Base-by-base conservation (phyloP, 2,113 vertebrate species). In the Prunella himalayana region DNA sequence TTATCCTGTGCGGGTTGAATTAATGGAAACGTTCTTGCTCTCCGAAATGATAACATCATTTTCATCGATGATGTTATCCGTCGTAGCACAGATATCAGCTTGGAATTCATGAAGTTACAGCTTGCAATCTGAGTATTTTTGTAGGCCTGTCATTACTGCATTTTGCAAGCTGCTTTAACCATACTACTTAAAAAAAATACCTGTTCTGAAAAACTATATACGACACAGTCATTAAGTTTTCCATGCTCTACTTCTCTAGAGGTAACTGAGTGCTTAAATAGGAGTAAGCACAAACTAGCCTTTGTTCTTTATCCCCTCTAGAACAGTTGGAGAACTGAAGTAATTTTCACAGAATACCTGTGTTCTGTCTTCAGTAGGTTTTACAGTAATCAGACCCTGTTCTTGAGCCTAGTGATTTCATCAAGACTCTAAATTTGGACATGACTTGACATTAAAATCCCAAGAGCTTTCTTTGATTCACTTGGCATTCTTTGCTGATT, bases 81-180 rank as follows among this genome's bases (percentile, higher is more conserved):
- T 60, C n/a, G 4, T 16, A 22, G 15, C 4, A 2, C 4, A 25
- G 42, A 4, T 57, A 23, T 1, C 18, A 18, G 11, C 11, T 31
- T n/a, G 56, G 70, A 33, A 50, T 81, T 59, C 6, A 7, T 27
- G 45, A 64, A 65, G 53, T 65, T 86, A 28, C 3, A 7, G 45
- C 27, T 78, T 59, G 33, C 14, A 44, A 1, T n/a, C 23, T 41
- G 65, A 77, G 16, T 16, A 0, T 47, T 71, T 73, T 0, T 5
- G 33, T 25, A 80, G 75, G 75, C 45, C 35, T 69, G 44, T 71
- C 54, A 7, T 68, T 82, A 25, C 39, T 31, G 44, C 22, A 6
- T 39, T 86, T 73, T 65, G 44, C 33, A 37, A 65, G n/a, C 31
- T 77, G n/a, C 28, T 64, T 56, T 94, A 78, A 54, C 49, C 19